A percentile compares a stretch with the other conserved stretches of the same genome.
phyloP scores from a whole-genome alignment of 1,140 invertebrate species.

The Euwallacea similis region DNA sequence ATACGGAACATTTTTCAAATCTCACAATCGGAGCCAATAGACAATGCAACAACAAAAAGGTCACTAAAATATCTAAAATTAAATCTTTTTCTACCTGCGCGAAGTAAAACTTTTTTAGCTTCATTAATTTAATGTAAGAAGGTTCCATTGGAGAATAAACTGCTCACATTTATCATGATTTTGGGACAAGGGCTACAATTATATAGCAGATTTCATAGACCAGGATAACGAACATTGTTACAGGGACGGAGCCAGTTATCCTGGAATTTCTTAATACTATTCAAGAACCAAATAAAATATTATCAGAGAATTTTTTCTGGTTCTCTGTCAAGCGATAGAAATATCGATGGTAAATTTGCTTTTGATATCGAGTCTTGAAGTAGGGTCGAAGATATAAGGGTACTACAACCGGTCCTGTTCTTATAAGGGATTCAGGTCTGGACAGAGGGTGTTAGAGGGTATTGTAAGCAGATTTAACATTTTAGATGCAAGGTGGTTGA shows the following conservation, averaged over 20 bases:
- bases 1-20: no score
- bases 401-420: not conserved
- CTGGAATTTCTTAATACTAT: no score
- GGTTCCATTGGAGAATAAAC: slow-evolving; percentile 38
- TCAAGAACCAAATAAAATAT: no score
- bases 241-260: no score
- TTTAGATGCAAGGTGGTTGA: slow-evolving; percentile 42
- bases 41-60: slow-evolving; percentile 24
- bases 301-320: no score
- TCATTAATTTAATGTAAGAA: slow-evolving; percentile 41
- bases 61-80: slow-evolving; percentile 36
- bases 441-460: slow-evolving; percentile 32
- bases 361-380: no score
- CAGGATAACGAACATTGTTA: slow-evolving; percentile 15
- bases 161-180: slow-evolving; percentile 41
- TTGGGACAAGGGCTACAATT: slow-evolving; percentile 41
- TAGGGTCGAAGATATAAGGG: no score
- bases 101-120: slow-evolving; percentile 27
- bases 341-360: no score
- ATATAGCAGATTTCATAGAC: slow-evolving; percentile 39
- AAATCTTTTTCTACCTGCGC: slow-evolving; percentile 40
- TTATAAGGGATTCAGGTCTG: slow-evolving; percentile 9
- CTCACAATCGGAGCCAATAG: not conserved
- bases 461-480: slow-evolving; percentile 37
- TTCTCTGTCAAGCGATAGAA: no score